These are phyloP conservation scores for Oscheius sp. DNA, from an alignment of 2,888 invertebrate species.

Conservation along the genomic window DNA sequence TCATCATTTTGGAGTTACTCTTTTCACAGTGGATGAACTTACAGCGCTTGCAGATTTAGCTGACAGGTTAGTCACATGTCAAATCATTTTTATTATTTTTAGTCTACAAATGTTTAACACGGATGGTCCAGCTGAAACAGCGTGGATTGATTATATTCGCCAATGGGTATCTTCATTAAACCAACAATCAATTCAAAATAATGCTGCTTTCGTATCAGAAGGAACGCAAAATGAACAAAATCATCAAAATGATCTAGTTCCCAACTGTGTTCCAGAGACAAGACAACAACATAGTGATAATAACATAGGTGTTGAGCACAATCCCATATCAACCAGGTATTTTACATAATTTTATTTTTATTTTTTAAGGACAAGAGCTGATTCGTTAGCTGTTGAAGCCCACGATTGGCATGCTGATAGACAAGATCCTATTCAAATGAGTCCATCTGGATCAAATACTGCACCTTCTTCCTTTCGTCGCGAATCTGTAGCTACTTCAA, in stretches of 20 bases:
- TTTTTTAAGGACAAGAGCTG: slow-evolving; percentile 20
- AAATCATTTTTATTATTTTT: not conserved
- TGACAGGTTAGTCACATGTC: slow-evolving; percentile 39
- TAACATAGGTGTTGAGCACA: not conserved
- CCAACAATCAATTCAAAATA: not conserved
- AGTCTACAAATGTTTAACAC: slow-evolving; percentile 41
- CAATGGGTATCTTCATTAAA: slow-evolving; percentile 25
- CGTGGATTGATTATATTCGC: slow-evolving; percentile 48
- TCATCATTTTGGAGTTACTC: not conserved
- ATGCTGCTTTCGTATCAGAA: not conserved
- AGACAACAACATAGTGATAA: not conserved
- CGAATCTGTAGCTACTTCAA: not conserved
- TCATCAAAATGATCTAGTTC: too few relatives aligned
- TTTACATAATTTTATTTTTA: not conserved
- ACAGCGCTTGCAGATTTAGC: slow-evolving; percentile 56
- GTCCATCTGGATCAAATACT: not conserved
- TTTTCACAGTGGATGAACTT: slow-evolving; percentile 39
- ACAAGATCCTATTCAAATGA: slow-evolving; percentile 51
- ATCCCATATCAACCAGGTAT: slow-evolving; percentile 1
- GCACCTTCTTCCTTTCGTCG: not conserved
- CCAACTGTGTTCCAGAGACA: too few relatives aligned
- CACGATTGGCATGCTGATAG: slow-evolving; percentile 51
- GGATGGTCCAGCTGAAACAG: slow-evolving; percentile 35
- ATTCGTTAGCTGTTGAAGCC: slow-evolving; percentile 40
- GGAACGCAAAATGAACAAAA: not conserved